These are phyloP conservation scores for Cantharis flavilabris DNA, from an alignment of 2,888 invertebrate genomes.

Conservation along the genomic window DNA sequence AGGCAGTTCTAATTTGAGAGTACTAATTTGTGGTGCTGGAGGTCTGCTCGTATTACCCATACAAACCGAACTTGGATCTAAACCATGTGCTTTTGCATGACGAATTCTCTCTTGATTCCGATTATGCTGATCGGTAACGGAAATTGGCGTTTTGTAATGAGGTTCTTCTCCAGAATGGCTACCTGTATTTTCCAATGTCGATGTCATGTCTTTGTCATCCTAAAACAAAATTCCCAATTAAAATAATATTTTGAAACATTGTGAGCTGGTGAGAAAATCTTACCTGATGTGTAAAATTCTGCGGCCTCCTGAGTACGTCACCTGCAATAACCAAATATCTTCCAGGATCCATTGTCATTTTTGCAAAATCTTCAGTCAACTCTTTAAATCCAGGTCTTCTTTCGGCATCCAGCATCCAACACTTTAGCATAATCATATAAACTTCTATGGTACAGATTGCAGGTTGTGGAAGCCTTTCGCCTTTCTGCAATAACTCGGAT, in stretches of 20 bases:
- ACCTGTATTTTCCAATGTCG: conserved; percentile 76
- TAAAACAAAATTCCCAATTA: conserved; percentile 33
- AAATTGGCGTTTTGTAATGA: conserved; percentile 63
- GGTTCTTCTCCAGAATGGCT: conserved; percentile 89
- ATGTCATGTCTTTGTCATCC: conserved; percentile 57
- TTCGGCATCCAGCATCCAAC: conserved; percentile 97
- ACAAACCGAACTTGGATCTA: conserved; percentile 51
- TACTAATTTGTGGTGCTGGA: conserved; percentile 75
- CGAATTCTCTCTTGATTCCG: conserved; percentile 72
- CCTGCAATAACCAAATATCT: conserved; percentile 92
- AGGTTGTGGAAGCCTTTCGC: conserved; percentile 91
- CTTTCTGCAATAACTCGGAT: conserved; percentile 90
- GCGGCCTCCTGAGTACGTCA: conserved; percentile 86
- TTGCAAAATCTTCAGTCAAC: conserved; percentile 89
- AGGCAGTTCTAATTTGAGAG: conserved; percentile 81
- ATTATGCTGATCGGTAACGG: conserved; percentile 57
- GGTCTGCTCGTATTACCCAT: conserved; percentile 54
- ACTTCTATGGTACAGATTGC: conserved; percentile 93
- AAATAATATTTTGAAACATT: background rate
- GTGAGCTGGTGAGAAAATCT: background rate
- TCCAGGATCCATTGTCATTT: conserved; percentile 95
- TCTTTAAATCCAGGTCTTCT: conserved; percentile 93
- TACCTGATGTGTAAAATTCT: conserved; percentile 49
- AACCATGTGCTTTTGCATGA: conserved; percentile 56
- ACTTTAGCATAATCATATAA: conserved; percentile 95